Evolutionary conservation across 2,797 vertebrate genomes (phyloP).

Genomic region (Ctenochaetus hawaiiensis): DNA sequence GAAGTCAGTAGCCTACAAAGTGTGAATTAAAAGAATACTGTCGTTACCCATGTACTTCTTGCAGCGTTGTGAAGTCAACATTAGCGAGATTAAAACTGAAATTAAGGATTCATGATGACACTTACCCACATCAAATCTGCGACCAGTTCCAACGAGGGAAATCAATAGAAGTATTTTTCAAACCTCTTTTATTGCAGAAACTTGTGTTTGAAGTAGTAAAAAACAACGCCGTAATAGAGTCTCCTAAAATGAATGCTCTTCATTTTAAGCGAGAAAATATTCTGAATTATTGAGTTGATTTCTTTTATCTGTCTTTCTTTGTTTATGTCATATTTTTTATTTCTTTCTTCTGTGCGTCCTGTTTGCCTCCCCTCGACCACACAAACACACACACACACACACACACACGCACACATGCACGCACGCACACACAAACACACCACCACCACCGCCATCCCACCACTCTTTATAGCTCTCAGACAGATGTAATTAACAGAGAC

Average conservation of each 20-base stretch:
- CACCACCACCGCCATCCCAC: conserved; percentile 1
- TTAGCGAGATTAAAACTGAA: background rate
- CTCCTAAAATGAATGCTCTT: conserved; percentile 14
- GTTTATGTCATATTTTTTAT: background rate
- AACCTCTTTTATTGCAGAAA: background rate
- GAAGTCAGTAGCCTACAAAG: too few relatives aligned
- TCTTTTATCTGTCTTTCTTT: background rate
- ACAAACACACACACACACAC: too few relatives aligned
- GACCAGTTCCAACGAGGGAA: background rate
- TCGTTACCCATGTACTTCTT: background rate
- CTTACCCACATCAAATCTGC: background rate
- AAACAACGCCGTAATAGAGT: background rate
- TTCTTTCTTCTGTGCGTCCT: conserved; percentile 13
- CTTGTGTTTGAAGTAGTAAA: conserved; percentile 28
- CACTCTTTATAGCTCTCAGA: conserved; percentile 60
- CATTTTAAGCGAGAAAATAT: conserved; percentile 19
- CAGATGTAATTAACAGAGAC: conserved; percentile 65
- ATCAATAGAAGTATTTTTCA: background rate
- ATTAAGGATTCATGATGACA: background rate
- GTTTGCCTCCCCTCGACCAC: conserved; percentile 41
- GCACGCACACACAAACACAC: too few relatives aligned
- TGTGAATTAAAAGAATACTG: too few relatives aligned
- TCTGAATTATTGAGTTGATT: conserved; percentile 24
- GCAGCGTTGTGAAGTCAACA: background rate
- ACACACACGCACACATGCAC: too few relatives aligned